A percentile compares a stretch with the other conserved stretches of the same genome.
phyloP scores from a whole-genome alignment of 2,113 vertebrate species.

The Leptocoma aspasia region DNA sequence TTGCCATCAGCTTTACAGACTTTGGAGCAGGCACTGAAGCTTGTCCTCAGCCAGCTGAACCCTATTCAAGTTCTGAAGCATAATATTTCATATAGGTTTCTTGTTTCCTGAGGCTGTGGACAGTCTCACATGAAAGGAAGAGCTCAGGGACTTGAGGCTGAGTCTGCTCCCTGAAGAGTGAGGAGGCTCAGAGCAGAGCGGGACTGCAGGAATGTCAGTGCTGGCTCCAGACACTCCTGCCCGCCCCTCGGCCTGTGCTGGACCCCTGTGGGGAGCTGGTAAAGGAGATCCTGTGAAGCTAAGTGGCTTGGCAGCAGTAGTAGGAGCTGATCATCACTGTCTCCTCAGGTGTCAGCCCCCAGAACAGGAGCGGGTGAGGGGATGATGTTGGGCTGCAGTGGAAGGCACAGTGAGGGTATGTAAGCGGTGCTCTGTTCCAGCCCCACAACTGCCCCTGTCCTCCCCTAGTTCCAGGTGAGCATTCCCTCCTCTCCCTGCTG shows the following conservation, averaged over 20 bases:
- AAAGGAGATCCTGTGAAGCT: not conserved
- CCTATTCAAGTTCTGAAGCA: not conserved
- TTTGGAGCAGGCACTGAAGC: not conserved
- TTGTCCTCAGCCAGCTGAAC: not conserved
- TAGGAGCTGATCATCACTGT: not conserved
- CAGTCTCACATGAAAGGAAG: not conserved
- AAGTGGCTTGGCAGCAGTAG: not conserved
- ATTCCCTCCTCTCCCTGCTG: not conserved
- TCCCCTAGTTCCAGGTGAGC: not conserved
- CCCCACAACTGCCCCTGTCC: not conserved
- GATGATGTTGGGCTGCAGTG: not conserved
- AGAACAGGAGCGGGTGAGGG: not conserved
- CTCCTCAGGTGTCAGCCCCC: not conserved
- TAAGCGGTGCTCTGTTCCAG: not conserved
- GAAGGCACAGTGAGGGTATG: accelerated
- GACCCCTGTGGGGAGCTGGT: not conserved
- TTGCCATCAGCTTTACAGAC: not conserved
- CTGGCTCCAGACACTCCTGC: not conserved
- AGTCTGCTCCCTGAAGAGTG: not conserved
- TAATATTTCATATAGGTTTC: not conserved
- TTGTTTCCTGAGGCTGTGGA: not conserved
- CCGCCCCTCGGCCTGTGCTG: not conserved
- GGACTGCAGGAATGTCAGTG: not conserved
- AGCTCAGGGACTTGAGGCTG: not conserved
- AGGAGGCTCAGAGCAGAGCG: accelerated